Evolutionary conservation across 2,797 vertebrate genomes (phyloP).

Genomic region (Sus cebifrons): DNA sequence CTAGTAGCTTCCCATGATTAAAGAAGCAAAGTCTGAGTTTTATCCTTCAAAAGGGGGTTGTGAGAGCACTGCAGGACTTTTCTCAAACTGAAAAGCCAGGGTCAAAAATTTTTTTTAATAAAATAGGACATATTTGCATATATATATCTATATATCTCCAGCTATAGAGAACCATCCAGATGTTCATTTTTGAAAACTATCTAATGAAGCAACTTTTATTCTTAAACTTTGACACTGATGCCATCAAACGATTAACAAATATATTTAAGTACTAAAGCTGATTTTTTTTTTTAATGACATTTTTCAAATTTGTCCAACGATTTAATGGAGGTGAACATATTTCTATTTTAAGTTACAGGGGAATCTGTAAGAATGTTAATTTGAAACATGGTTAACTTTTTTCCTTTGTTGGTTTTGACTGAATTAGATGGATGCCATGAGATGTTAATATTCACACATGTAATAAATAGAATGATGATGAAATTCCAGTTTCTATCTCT

Average conservation of each 20-base stretch:
- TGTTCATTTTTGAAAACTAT: constrained; percentile 79
- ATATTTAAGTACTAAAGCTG: constrained; percentile 88
- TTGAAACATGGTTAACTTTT: constrained; percentile 90
- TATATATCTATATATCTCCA: constrained; percentile 64
- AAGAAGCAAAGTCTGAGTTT: constrained; percentile 83
- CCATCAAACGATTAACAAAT: constrained; percentile 88
- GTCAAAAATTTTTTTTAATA: constrained; percentile 75
- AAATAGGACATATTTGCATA: constrained; percentile 81
- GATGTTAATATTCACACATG: constrained; percentile 92
- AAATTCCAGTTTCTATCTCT: constrained; percentile 84
- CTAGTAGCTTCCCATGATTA: constrained; percentile 82
- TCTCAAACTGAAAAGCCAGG: constrained; percentile 81
- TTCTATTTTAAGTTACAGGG: constrained; percentile 89
- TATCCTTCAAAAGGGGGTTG: constrained; percentile 79
- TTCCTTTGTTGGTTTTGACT: constrained; percentile 91
- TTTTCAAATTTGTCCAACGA: constrained; percentile 86
- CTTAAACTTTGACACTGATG: constrained; percentile 88
- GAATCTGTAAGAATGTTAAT: constrained; percentile 89
- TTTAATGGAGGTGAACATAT: constrained; percentile 87
- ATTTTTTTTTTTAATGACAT: constrained; percentile 82
- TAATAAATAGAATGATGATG: constrained; percentile 92
- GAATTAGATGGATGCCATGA: constrained; percentile 91
- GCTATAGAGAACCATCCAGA: constrained; percentile 75
- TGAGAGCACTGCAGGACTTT: constrained; percentile 81
- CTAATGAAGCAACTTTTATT: constrained; percentile 85